Evolutionary conservation across 53 echinoderm and acorn worm species (phyloP).

Genomic region (Stichopus horrens): DNA sequence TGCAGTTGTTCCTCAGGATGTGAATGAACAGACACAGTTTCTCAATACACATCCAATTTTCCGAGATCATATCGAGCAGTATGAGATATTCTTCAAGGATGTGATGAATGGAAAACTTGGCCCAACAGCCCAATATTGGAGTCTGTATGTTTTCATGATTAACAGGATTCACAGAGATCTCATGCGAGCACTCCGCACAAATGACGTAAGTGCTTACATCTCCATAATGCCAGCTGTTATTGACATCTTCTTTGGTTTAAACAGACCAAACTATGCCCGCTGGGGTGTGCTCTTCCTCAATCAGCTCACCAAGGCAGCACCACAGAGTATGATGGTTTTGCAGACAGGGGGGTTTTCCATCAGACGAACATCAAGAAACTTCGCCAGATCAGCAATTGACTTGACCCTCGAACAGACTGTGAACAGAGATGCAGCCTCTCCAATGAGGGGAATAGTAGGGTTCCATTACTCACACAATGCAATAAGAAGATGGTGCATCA

Average conservation of each 20-base stretch:
- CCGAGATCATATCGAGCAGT: conserved; percentile 52
- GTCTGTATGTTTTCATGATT: conserved; percentile 61
- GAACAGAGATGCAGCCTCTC: conserved; percentile 74
- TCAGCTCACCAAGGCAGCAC: conserved; percentile 53
- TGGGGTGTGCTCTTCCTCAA: conserved; percentile 69
- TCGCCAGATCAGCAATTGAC: conserved; percentile 61
- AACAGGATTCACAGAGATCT: conserved; percentile 58
- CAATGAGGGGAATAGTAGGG: conserved; percentile 64
- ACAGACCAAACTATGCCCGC: conserved; percentile 75
- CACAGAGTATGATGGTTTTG: conserved; percentile 35
- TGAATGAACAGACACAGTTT: conserved; percentile 35
- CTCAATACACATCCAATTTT: conserved; percentile 45
- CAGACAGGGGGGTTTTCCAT: conserved; percentile 60
- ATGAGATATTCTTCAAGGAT: conserved; percentile 57
- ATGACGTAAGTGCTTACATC: conserved; percentile 61
- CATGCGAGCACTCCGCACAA: conserved; percentile 42
- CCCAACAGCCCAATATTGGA: conserved; percentile 60
- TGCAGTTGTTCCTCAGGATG: conserved; percentile 26
- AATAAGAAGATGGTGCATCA: conserved; percentile 63
- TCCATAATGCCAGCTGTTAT: conserved; percentile 43
- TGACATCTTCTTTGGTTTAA: conserved; percentile 65
- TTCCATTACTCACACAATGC: conserved; percentile 65
- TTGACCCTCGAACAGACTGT: conserved; percentile 68
- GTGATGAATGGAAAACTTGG: conserved; percentile 62
- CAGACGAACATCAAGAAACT: conserved; percentile 48